phyloP scores from a whole-genome alignment of 2,113 vertebrate genomes.

The Lepus americanus region DNA sequence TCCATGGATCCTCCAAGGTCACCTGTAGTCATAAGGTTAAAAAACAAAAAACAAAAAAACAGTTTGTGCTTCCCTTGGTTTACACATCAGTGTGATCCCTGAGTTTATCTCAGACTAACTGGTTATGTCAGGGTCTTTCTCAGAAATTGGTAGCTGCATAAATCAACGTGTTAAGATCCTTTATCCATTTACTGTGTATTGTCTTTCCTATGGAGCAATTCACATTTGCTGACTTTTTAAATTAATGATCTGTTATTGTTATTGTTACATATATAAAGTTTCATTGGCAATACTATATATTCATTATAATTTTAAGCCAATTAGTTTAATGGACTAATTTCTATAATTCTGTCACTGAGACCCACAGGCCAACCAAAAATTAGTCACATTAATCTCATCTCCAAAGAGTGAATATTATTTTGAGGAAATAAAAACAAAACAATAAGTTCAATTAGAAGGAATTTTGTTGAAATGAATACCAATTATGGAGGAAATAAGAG shows the following conservation, averaged over 20 bases:
- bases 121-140: neutral
- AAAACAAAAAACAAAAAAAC: constrained; percentile 63
- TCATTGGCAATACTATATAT: neutral
- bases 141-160: constrained; percentile 29
- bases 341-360: neutral
- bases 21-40: constrained; percentile 76
- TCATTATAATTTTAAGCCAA: neutral
- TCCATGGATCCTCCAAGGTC: constrained; percentile 78
- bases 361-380: neutral
- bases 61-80: constrained; percentile 75
- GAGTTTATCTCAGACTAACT: constrained; percentile 60
- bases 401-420: neutral
- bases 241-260: neutral
- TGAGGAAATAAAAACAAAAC: neutral
- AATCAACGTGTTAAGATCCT: constrained; percentile 74
- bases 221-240: neutral
- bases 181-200: constrained; percentile 36
- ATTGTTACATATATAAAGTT: neutral
- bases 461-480: neutral
- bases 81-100: constrained; percentile 18
- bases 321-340: neutral
- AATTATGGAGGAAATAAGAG: neutral
- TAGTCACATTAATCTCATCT: neutral
- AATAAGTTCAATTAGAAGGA: neutral
- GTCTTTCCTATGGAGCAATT: neutral